Conservation (phyloP, 2,113 vertebrate species). For the Pseudolaguvia tuberculata region DNA sequence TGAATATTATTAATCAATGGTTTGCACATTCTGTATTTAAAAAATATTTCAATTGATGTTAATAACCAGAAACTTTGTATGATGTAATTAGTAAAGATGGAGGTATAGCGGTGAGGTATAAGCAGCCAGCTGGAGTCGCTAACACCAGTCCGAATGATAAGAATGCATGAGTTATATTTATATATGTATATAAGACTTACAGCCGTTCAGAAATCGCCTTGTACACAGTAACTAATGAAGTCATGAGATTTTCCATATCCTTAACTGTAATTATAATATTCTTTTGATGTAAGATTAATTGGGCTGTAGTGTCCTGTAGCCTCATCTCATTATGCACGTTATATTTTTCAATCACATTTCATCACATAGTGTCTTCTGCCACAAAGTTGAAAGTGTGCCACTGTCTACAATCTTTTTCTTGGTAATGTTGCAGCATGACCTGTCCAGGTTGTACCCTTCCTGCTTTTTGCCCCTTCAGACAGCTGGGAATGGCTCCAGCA, state of each 20-base stretch:
- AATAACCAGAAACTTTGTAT: background rate
- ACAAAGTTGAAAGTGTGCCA: no score
- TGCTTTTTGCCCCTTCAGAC: no score
- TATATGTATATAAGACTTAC: background rate
- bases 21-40: conserved; percentile 7
- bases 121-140: background rate
- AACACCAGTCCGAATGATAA: background rate
- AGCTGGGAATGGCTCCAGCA: no score
- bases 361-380: no score
- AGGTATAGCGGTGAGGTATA: background rate
- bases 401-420: no score
- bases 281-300: background rate
- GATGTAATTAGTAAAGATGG: background rate
- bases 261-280: background rate
- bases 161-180: background rate
- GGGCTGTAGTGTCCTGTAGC: background rate
- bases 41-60: conserved; percentile 13
- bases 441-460: no score
- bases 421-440: no score
- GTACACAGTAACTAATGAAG: background rate
- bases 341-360: background rate
- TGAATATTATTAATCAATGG: conserved; percentile 27
- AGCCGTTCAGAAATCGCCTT: background rate
- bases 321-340: background rate
- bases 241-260: conserved; percentile 1